Conservation (phyloP, 2,888 invertebrate genomes). For the Tipula unca region DNA sequence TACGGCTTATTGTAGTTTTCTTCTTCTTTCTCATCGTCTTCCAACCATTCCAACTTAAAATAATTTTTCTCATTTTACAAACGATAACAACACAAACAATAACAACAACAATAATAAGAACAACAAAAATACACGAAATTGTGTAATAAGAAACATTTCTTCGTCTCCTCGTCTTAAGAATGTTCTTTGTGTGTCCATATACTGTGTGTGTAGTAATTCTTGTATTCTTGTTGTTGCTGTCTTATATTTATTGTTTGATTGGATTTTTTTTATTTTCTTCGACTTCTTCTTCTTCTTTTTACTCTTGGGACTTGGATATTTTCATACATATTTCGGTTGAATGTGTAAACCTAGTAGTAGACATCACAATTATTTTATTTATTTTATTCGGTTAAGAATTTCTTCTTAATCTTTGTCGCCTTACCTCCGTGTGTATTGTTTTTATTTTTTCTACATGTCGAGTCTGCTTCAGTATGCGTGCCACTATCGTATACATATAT, state of each 20-base stretch:
- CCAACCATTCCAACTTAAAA: background rate
- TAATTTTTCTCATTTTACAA: background rate
- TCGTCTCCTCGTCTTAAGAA: background rate
- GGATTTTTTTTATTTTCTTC: background rate
- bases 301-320: background rate
- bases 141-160: background rate
- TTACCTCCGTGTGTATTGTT: background rate
- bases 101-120: background rate
- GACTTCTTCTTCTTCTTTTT: background rate
- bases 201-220: background rate
- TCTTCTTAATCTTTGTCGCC: background rate
- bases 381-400: background rate
- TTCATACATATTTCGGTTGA: background rate
- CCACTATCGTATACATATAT: background rate
- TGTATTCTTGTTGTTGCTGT: background rate
- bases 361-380: slow-evolving; percentile 8
- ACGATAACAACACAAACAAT: background rate
- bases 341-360: slow-evolving; percentile 14
- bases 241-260: background rate
- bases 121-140: background rate
- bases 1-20: background rate
- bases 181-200: background rate
- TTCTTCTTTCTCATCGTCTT: background rate
- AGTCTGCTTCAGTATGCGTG: background rate
- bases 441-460: background rate